Percentiles rank a stretch among this genome's conserved stretches.
Evolutionary conservation across 2,797 vertebrate genomes (phyloP).

Genomic region (Enteromius unitaeniatus): DNA sequence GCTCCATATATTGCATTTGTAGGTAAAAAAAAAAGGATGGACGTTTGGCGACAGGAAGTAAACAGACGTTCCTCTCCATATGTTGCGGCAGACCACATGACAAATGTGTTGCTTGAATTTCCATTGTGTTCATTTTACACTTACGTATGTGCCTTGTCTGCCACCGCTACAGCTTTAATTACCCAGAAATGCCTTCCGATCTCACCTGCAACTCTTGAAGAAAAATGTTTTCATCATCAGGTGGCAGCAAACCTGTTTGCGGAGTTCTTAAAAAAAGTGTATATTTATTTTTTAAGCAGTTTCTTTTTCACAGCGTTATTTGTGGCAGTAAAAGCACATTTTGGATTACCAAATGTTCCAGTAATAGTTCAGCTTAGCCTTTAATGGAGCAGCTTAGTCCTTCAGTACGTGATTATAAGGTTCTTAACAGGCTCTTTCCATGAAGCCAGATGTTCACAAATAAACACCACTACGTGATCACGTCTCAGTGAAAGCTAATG

Average conservation of each 20-base stretch:
- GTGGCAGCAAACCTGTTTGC: background rate
- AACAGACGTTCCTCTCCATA: conserved; percentile 48
- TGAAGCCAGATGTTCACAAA: conserved; percentile 78
- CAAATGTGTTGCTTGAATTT: conserved; percentile 37
- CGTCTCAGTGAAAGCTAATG: conserved; percentile 51
- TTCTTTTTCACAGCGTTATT: conserved; percentile 73
- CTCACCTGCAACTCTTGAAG: conserved; percentile 5
- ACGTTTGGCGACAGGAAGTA: conserved; percentile 39
- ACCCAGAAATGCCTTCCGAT: conserved; percentile 5
- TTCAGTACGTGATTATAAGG: conserved; percentile 78
- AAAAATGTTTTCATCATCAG: background rate
- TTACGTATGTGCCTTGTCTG: conserved; percentile 20
- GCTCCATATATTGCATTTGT: background rate
- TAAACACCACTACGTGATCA: conserved; percentile 63
- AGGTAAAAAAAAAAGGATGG: conserved; percentile 50
- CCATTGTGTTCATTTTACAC: conserved; percentile 7
- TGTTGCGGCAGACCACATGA: conserved; percentile 32
- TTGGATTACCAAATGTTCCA: conserved; percentile 80
- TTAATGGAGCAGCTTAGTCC: conserved; percentile 84
- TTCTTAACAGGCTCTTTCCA: conserved; percentile 74
- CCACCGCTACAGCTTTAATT: conserved; percentile 25
- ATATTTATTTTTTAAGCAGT: conserved; percentile 22
- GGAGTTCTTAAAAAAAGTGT: background rate
- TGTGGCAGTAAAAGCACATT: conserved; percentile 78
- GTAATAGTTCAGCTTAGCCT: conserved; percentile 81